Base-by-base conservation (phyloP, 2,797 vertebrate genomes). In the Tadarida brasiliensis region DNA sequence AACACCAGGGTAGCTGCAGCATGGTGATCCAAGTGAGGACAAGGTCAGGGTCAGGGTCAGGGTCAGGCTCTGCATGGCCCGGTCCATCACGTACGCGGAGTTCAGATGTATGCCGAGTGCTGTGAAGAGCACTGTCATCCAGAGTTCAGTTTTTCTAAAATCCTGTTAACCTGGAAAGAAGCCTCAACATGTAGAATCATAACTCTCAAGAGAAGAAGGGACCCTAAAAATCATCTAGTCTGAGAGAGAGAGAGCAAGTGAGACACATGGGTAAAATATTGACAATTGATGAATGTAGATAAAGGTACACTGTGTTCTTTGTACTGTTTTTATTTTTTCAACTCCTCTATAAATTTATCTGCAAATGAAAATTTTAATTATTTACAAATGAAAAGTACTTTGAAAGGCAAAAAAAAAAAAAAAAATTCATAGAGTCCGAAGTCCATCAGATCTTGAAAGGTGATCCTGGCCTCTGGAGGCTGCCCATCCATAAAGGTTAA, bases 111-210 rank as follows among this genome's bases (percentile, higher is more conserved):
- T 57, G 59, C 35, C 44, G 28, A 71, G 49, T 35, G 35, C 30
- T 11, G 2, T 7, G 39, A 61, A 49, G 19, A 65, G 30, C 17
- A 22, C 39, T 5, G 1, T 39, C 44, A 54, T 16, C 44, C n/a
- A n/a, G 90, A 54, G 20, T 65, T 35, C 82, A 59, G 8, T 47
- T 83, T 89, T 76, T 83, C 68, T 89, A 57, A 94, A 91, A 77
- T 57, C 56, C 30, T 74, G 0, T 70, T 78, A 63, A 63, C 57
- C 44, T 76, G 28, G 39, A 84, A 91, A 87, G 63, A 96, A 78
- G 47, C 80, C 8, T 80, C n/a, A 16, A 11, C 19, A 8, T 57
- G 7, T 67, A 90, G 59, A 80, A 54, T 86, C 20, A 17, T 82
- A 87, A 80, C 54, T 94, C 81, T 54, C 54, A 80, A 20, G 26